A percentile compares a stretch with the other conserved stretches of the same genome.
These are phyloP conservation scores for Abrostola triplasia DNA, from an alignment of 2,888 invertebrate genomes.

Conservation along the genomic window DNA sequence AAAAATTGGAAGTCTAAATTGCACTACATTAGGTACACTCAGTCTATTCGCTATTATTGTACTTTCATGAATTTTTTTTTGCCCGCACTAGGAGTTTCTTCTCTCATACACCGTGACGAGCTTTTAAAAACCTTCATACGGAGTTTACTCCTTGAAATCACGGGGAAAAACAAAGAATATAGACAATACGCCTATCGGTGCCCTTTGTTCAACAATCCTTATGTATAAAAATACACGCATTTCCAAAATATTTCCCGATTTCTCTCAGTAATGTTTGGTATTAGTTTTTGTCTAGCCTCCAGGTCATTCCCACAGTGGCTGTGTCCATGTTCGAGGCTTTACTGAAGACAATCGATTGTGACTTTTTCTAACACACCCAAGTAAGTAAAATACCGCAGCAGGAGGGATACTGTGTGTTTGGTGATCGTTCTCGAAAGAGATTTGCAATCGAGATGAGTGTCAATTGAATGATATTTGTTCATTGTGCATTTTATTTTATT, in stretches of 20 bases:
- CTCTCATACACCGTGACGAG: too few relatives aligned
- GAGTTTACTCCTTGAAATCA: too few relatives aligned
- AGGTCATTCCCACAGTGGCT: conserved; percentile 54
- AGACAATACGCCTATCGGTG: background rate
- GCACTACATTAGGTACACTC: too few relatives aligned
- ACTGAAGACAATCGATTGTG: conserved; percentile 54
- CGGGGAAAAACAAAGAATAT: background rate
- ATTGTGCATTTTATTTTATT: too few relatives aligned
- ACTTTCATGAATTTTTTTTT: too few relatives aligned
- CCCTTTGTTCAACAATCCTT: conserved; percentile 27
- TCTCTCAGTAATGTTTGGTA: conserved; percentile 43
- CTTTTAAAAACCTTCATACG: too few relatives aligned
- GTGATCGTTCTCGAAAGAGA: background rate
- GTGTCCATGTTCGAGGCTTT: conserved; percentile 54
- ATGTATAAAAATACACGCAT: conserved; percentile 42
- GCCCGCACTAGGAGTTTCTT: too few relatives aligned
- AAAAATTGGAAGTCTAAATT: too few relatives aligned
- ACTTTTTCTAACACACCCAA: conserved; percentile 60
- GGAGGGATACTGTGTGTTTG: conserved; percentile 23
- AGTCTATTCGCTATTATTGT: too few relatives aligned
- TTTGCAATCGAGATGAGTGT: conserved; percentile 6
- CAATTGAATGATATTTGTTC: background rate
- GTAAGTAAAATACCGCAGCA: conserved; percentile 53
- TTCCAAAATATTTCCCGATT: conserved; percentile 52
- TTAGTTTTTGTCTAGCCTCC: conserved; percentile 43